Base-by-base conservation (phyloP, 2,113 vertebrate species). In the Xyrauchen texanus region DNA sequence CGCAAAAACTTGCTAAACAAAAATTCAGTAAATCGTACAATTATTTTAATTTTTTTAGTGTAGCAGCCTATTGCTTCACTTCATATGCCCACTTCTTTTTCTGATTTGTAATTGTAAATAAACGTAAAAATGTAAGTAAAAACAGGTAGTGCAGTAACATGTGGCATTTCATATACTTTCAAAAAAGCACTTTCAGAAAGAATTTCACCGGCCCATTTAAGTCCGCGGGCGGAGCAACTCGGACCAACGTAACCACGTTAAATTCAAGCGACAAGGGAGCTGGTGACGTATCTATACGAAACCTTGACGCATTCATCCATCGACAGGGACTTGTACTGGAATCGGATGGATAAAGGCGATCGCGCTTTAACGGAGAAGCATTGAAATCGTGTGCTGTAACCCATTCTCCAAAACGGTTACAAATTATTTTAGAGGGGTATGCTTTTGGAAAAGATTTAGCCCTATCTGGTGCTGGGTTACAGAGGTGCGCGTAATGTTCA, bases 251-350 rank as follows among this genome's bases (percentile, higher is more conserved):
- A 44, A 44, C 11, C 11, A 52, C 74, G 49, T 55, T 13, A 6
- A 55, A 65, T 55, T 65, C 16, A 66, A 10, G 74, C 49, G 74
- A 65, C 74, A 49, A 9, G 21, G 21, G 21, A 34, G 21, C 21
- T 34, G 21, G 21, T 76, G 74, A 76, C 62, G 74, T 52, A 45
- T 4, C 12, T 44, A n/a, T 61, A 53, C 49, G 49, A 76, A 3
- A 52, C 46, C 7, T 34, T 76, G 45, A 76, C 74, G 62, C 34
- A 16, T 65, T 76, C 49, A 76, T 15, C 62, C 3, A 21, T 53
- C 12, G 74, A 64, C 74, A 64, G 49, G 13, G 62, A 76, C 47
- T 55, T 62, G 49, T 65, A 64, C 61, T 65, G 74, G 62, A 76
- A 55, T 76, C 74, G 13, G 74, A 65, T 51, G 74, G 74, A 76